Percentiles rank a stretch among this genome's conserved stretches.
Conservation (phyloP, 2,888 invertebrate genomes). For the Ceriagrion tenellum region DNA sequence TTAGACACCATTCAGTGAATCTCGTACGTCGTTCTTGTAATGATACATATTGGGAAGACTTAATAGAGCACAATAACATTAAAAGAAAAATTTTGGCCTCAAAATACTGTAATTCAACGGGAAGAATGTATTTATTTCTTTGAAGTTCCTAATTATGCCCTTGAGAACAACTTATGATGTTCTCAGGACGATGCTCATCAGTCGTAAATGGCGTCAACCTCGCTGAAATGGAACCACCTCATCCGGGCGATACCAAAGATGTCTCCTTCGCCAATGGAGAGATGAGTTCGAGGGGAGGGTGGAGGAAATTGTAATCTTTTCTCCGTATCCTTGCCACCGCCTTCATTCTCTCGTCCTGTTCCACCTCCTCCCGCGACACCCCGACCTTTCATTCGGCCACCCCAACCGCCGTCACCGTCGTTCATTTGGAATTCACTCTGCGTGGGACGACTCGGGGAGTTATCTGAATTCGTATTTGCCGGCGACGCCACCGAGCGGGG, state of each 20-base stretch:
- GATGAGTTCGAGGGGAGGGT: background rate
- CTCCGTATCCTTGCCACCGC: background rate
- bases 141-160: no score
- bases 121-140: no score
- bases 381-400: no score
- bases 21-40: no score
- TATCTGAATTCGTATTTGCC: slow-evolving; percentile 64
- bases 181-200: background rate
- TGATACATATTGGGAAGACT: no score
- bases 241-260: background rate
- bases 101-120: no score
- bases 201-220: background rate
- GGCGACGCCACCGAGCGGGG: slow-evolving; percentile 24
- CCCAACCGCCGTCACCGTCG: background rate
- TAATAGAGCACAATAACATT: no score
- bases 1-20: no score
- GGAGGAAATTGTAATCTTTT: background rate
- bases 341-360: background rate
- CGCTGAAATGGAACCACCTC: background rate
- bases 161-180: no score
- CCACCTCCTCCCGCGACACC: background rate
- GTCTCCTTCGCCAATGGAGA: background rate
- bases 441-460: slow-evolving; percentile 60
- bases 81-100: no score
- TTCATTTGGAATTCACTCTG: slow-evolving; percentile 55